These are phyloP conservation scores for Istiophorus platypterus DNA, from an alignment of 2,113 vertebrate genomes.

Conservation along the genomic window DNA sequence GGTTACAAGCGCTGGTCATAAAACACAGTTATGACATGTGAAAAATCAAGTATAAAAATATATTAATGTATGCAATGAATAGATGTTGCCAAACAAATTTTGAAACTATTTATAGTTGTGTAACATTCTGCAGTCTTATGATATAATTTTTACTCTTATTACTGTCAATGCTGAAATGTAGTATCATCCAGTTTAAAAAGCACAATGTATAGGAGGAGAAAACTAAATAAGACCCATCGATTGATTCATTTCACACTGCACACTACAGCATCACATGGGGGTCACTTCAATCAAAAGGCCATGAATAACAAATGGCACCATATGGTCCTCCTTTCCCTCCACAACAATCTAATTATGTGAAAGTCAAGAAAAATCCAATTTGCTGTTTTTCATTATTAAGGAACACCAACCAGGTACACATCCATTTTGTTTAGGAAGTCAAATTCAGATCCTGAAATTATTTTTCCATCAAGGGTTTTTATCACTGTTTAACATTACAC, in stretches of 20 bases:
- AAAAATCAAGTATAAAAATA: not conserved
- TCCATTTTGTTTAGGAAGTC: not conserved
- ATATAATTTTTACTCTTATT: not conserved
- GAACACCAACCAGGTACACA: not conserved
- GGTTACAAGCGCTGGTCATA: slow-evolving; percentile 23
- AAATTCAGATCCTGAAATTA: not conserved
- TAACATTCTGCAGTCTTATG: not conserved
- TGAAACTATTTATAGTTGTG: not conserved
- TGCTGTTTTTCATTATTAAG: slow-evolving; percentile 69
- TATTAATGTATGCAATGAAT: not conserved
- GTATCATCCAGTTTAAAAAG: slow-evolving; percentile 10
- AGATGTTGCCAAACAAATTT: not conserved
- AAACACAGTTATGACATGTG: slow-evolving; percentile 13
- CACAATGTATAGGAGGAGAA: not conserved
- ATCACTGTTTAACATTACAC: not conserved
- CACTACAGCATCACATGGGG: slow-evolving; percentile 45
- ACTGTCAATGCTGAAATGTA: not conserved
- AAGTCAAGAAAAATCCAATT: slow-evolving; percentile 75
- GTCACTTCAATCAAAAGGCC: slow-evolving; percentile 59
- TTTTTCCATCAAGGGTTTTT: not conserved
- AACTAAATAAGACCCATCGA: slow-evolving; percentile 12
- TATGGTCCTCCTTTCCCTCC: slow-evolving; percentile 56
- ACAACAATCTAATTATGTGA: slow-evolving; percentile 61
- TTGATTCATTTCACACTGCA: slow-evolving; percentile 40
- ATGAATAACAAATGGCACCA: slow-evolving; percentile 73